Percentiles rank a stretch among this genome's conserved stretches.
phyloP scores from a whole-genome alignment of 2,888 invertebrate species.

The Archips crataeganus region DNA sequence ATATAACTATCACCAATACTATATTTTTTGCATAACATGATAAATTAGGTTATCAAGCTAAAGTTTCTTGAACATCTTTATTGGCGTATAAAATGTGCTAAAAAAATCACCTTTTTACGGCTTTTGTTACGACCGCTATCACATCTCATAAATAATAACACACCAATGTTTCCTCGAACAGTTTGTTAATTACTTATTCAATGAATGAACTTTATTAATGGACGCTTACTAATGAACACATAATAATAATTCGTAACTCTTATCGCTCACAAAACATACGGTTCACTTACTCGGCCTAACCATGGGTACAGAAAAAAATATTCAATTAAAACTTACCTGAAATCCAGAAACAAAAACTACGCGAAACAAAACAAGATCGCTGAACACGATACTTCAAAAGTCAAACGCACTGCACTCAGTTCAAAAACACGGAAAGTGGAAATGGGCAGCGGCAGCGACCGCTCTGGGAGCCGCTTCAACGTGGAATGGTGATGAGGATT shows the following conservation, averaged over 20 bases:
- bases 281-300: constrained; percentile 19
- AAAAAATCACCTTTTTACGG: not conserved
- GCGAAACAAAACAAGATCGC: constrained; percentile 52
- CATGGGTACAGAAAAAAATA: not conserved
- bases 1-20: not conserved
- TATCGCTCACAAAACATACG: constrained; percentile 25
- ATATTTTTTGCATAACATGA: not conserved
- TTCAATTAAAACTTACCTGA: constrained; percentile 50
- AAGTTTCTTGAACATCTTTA: not conserved
- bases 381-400: constrained; percentile 62
- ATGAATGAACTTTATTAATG: constrained; percentile 20
- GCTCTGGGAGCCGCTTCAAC: constrained; percentile 66
- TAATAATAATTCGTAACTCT: constrained; percentile 19
- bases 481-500: constrained; percentile 78
- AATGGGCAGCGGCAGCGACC: constrained; percentile 58
- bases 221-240: constrained; percentile 11
- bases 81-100: not conserved
- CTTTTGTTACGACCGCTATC: not conserved
- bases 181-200: constrained; percentile 4
- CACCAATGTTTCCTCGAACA: constrained; percentile 9
- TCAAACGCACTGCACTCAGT: constrained; percentile 69
- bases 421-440: constrained; percentile 62
- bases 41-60: not conserved
- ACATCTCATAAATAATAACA: not conserved
- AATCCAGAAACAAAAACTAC: constrained; percentile 35